phyloP scores from a whole-genome alignment of 2,797 vertebrate species.

The Aphelocoma californica region DNA sequence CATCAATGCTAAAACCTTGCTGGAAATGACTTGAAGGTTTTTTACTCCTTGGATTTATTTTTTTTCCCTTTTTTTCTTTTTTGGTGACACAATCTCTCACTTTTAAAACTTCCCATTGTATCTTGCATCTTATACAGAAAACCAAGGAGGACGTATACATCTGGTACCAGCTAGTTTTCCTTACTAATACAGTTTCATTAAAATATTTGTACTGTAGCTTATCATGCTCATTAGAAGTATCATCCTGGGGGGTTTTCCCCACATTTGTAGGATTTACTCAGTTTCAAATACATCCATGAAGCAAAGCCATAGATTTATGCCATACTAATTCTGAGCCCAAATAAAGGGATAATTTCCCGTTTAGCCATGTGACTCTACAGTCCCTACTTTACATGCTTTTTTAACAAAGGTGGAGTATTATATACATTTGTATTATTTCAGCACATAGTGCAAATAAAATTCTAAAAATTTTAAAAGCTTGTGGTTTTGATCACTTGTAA shows the following conservation, averaged over 20 bases:
- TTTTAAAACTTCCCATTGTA: neutral
- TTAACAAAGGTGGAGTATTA: slow-evolving; percentile 19
- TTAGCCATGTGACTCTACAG: neutral
- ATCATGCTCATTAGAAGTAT: neutral
- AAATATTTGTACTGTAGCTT: neutral
- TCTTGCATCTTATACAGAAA: slow-evolving; percentile 6
- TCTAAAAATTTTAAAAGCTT: neutral
- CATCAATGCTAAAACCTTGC: neutral
- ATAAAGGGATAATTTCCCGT: neutral
- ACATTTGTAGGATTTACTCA: slow-evolving; percentile 5
- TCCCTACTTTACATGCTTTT: slow-evolving; percentile 23
- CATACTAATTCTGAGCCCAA: slow-evolving; percentile 6
- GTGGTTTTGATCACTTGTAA: slow-evolving; percentile 51
- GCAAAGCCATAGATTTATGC: slow-evolving; percentile 67
- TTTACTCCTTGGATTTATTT: neutral
- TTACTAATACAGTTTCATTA: neutral
- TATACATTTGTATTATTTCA: slow-evolving; percentile 54
- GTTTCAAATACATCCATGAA: neutral
- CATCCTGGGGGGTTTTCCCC: neutral
- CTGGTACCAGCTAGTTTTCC: neutral
- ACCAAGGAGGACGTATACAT: neutral
- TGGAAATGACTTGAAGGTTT: neutral
- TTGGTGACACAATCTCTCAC: neutral
- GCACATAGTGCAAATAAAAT: slow-evolving; percentile 12
- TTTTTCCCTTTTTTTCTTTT: neutral